Evolutionary conservation across 1,140 invertebrate genomes (phyloP).

Genomic region (Aphelenchoides avenae): DNA sequence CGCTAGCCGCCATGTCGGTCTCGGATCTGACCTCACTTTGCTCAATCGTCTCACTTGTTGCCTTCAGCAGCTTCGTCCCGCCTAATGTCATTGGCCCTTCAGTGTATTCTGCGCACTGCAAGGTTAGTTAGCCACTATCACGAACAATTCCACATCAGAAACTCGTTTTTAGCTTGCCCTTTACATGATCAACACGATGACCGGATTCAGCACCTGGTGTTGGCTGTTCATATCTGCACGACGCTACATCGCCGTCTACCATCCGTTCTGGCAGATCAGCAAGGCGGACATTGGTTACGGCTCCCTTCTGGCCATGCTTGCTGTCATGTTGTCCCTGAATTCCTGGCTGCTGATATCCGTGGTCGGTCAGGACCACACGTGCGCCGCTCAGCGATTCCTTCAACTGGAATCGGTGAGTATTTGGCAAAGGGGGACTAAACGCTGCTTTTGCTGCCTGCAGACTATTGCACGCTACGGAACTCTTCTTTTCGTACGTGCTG

Average conservation of each 20-base stretch:
- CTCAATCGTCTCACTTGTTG: constrained; percentile 25
- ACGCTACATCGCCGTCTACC: constrained; percentile 41
- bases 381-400: constrained; percentile 13
- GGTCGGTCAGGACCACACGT: constrained; percentile 5
- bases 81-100: constrained; percentile 4
- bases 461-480: constrained; percentile 26
- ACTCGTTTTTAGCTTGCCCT: constrained; percentile 33
- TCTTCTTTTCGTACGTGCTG: constrained; percentile 34
- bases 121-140: too few relatives aligned
- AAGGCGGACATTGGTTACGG: constrained; percentile 21
- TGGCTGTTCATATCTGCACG: constrained; percentile 40
- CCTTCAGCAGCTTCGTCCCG: constrained; percentile 33
- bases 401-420: constrained; percentile 24
- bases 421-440: too few relatives aligned
- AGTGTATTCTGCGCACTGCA: constrained; percentile 33
- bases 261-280: constrained; percentile 40
- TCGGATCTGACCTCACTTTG: constrained; percentile 33
- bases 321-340: constrained; percentile 25
- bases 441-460: too few relatives aligned
- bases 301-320: constrained; percentile 22
- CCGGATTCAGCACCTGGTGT: constrained; percentile 41
- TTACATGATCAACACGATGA: constrained; percentile 38
- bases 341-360: constrained; percentile 33
- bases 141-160: too few relatives aligned
- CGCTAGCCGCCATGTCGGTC: constrained; percentile 36